Percentiles rank a stretch among this genome's conserved stretches.
Conservation (phyloP, 2,113 vertebrate species). For the Myotis brandtii region DNA sequence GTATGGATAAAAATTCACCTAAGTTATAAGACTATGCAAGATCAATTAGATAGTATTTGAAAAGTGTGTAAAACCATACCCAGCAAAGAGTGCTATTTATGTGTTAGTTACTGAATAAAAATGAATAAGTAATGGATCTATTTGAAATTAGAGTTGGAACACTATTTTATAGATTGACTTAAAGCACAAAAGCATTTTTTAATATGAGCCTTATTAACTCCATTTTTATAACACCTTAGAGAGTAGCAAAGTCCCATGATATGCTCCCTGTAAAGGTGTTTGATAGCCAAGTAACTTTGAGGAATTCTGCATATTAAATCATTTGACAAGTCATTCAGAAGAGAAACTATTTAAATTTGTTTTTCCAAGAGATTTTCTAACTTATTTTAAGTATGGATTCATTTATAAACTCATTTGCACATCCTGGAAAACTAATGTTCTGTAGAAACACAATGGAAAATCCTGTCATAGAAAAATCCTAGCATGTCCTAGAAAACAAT, state of each 20-base stretch:
- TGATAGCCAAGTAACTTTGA: conserved; percentile 1
- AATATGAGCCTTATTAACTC: background rate
- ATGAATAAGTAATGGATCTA: background rate
- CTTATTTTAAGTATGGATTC: background rate
- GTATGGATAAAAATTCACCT: background rate
- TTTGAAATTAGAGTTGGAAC: background rate
- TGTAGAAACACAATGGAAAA: background rate
- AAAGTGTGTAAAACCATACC: background rate
- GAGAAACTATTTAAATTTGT: conserved; percentile 32
- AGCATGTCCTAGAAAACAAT: background rate
- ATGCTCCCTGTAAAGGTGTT: background rate
- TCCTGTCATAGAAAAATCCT: background rate
- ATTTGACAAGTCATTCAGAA: conserved; percentile 26
- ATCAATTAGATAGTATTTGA: background rate
- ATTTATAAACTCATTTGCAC: background rate
- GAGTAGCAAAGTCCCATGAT: background rate
- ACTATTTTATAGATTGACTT: background rate
- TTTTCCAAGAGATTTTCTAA: conserved; percentile 13
- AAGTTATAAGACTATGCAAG: background rate
- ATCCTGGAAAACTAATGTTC: background rate
- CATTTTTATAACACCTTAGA: conserved; percentile 11
- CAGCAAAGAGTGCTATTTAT: background rate
- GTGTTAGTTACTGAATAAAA: background rate
- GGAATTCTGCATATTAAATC: conserved; percentile 20
- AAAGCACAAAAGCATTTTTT: background rate